Evolutionary conservation across 2,888 invertebrate species (phyloP).

Genomic region (Microchrysa polita): DNA sequence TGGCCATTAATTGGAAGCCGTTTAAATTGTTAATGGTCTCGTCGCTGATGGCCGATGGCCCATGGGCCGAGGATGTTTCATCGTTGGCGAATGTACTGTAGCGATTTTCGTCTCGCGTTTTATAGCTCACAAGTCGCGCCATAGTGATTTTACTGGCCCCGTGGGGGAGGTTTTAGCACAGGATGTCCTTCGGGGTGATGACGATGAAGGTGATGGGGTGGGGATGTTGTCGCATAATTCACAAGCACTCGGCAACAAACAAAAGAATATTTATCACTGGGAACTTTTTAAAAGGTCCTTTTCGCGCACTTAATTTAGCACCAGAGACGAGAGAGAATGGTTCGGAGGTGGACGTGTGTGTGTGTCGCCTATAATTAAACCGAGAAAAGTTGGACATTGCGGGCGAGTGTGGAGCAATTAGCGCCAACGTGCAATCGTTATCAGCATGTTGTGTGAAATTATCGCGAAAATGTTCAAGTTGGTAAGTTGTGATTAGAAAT

Average conservation of each 20-base stretch:
- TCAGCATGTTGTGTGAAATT: slow-evolving; percentile 1
- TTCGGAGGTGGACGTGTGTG: too few relatives aligned
- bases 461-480: slow-evolving; percentile 26
- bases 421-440: neutral
- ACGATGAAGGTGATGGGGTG: too few relatives aligned
- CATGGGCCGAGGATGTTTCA: slow-evolving; percentile 27
- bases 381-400: too few relatives aligned
- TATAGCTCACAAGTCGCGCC: slow-evolving; percentile 53
- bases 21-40: slow-evolving; percentile 44
- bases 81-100: slow-evolving; percentile 51
- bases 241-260: too few relatives aligned
- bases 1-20: slow-evolving; percentile 35
- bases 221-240: too few relatives aligned
- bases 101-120: slow-evolving; percentile 52
- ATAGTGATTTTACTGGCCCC: slow-evolving; percentile 34
- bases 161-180: too few relatives aligned
- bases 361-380: too few relatives aligned
- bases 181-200: too few relatives aligned
- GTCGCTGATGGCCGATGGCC: slow-evolving; percentile 1
- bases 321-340: too few relatives aligned
- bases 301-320: too few relatives aligned
- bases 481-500: neutral
- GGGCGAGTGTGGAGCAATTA: neutral
- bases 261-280: too few relatives aligned
- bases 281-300: too few relatives aligned